phyloP scores from a whole-genome alignment of 2,797 vertebrate genomes.

The Alca torda region DNA sequence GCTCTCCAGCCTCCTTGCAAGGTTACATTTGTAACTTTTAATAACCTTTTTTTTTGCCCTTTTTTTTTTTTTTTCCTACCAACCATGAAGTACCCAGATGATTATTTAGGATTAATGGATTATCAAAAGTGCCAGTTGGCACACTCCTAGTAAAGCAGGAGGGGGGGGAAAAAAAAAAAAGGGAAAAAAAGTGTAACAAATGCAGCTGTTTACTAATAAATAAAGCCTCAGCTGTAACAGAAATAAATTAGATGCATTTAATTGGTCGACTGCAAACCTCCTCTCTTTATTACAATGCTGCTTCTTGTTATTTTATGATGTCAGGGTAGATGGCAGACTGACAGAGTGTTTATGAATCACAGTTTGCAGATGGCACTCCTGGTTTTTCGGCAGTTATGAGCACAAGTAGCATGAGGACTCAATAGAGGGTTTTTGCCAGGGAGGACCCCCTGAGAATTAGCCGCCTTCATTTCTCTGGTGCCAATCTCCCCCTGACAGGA shows the following conservation, averaged over 20 bases:
- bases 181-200: conserved; percentile 70
- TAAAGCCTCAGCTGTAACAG: conserved; percentile 87
- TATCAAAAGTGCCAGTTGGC: conserved; percentile 81
- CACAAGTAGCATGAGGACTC: conserved; percentile 80
- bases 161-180: neutral
- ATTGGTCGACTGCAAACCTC: conserved; percentile 82
- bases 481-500: conserved; percentile 79
- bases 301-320: conserved; percentile 85
- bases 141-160: conserved; percentile 64
- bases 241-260: conserved; percentile 86
- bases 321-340: conserved; percentile 84
- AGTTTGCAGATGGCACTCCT: conserved; percentile 87
- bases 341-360: conserved; percentile 87
- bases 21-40: conserved; percentile 67
- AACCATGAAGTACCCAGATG: conserved; percentile 72
- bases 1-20: conserved; percentile 51
- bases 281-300: conserved; percentile 83
- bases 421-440: conserved; percentile 79
- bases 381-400: conserved; percentile 80
- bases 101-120: conserved; percentile 84
- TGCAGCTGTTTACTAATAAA: conserved; percentile 88
- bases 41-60: conserved; percentile 43
- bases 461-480: conserved; percentile 78
- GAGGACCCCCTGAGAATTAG: conserved; percentile 82
- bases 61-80: neutral